Percentiles rank a stretch among this genome's conserved stretches.
These are phyloP conservation scores for Neodontobutis hainanensis DNA, from an alignment of 2,113 vertebrate genomes.

Conservation along the genomic window DNA sequence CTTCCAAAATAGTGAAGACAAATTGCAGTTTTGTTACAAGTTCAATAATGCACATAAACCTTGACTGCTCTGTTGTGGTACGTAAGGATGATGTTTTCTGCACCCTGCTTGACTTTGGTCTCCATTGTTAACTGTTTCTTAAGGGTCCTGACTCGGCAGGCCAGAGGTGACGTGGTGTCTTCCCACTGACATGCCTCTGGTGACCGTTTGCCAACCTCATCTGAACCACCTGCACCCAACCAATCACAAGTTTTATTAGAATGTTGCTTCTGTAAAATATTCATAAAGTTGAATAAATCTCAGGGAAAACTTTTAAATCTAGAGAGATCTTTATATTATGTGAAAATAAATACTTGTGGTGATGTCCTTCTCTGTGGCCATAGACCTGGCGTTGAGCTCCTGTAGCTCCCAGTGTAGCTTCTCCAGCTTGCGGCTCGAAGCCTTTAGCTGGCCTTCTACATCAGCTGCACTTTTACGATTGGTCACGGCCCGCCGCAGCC, in stretches of 20 bases:
- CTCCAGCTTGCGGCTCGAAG: slow-evolving; percentile 76
- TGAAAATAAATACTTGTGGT: slow-evolving; percentile 46
- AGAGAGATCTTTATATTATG: not conserved
- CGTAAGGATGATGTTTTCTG: slow-evolving; percentile 94
- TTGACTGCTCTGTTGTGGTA: slow-evolving; percentile 84
- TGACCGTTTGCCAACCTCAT: slow-evolving; percentile 65
- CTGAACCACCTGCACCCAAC: slow-evolving; percentile 11
- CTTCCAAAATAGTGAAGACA: not conserved
- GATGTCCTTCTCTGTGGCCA: slow-evolving; percentile 71
- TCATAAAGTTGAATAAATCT: not conserved
- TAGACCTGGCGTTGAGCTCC: slow-evolving; percentile 78
- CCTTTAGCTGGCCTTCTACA: slow-evolving; percentile 77
- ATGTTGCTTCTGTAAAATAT: not conserved
- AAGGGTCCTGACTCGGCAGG: slow-evolving; percentile 82
- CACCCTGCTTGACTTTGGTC: slow-evolving; percentile 94
- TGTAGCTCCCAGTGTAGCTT: slow-evolving; percentile 77
- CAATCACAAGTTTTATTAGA: not conserved
- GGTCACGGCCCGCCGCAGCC: slow-evolving; percentile 74
- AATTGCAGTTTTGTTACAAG: not conserved
- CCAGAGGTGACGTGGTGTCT: slow-evolving; percentile 76
- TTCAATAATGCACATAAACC: slow-evolving; percentile 65
- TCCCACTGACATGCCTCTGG: slow-evolving; percentile 79
- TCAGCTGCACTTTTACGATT: slow-evolving; percentile 75
- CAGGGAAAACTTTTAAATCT: not conserved
- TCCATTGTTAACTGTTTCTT: slow-evolving; percentile 93